A percentile compares a stretch with the other conserved stretches of the same genome.
Evolutionary conservation across 1,140 invertebrate genomes (phyloP).

Genomic region (Phenacoccus solenopsis): DNA sequence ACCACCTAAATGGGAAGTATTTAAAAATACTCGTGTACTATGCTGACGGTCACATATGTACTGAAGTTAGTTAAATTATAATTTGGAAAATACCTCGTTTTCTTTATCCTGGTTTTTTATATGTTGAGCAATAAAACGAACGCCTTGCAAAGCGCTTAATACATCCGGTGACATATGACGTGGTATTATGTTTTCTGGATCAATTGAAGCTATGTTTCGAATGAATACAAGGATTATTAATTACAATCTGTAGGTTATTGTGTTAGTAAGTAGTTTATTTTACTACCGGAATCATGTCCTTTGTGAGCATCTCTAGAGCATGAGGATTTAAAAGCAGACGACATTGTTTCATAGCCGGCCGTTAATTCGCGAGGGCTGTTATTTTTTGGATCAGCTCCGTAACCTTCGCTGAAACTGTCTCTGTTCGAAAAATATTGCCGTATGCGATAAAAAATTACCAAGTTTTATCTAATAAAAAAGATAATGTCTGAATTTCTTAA

Average conservation of each 20-base stretch:
- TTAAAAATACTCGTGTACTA: too few species aligned
- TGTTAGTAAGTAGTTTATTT: background rate
- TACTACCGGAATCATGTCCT: background rate
- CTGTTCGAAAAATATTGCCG: slow-evolving; percentile 6
- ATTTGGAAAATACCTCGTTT: slow-evolving; percentile 64
- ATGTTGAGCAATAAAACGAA: slow-evolving; percentile 92
- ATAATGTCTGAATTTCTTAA: too few species aligned
- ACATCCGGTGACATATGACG: slow-evolving; percentile 72
- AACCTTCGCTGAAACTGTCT: slow-evolving; percentile 23
- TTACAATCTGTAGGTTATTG: background rate
- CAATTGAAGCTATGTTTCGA: slow-evolving; percentile 31
- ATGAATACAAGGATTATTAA: background rate
- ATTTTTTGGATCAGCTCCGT: slow-evolving; percentile 13
- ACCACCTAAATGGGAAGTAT: slow-evolving; percentile 51
- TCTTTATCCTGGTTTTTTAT: slow-evolving; percentile 91
- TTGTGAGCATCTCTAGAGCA: background rate
- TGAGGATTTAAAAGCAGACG: background rate
- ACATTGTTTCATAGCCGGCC: background rate
- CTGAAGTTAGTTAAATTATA: background rate
- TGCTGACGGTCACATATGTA: too few species aligned
- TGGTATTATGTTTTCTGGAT: slow-evolving; percentile 65
- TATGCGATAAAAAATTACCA: too few species aligned
- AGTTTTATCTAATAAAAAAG: too few species aligned
- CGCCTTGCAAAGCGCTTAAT: slow-evolving; percentile 79
- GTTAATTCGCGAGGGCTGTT: background rate